Base-by-base conservation (phyloP, 2,797 vertebrate species). In the Ctenopoma multispine region DNA sequence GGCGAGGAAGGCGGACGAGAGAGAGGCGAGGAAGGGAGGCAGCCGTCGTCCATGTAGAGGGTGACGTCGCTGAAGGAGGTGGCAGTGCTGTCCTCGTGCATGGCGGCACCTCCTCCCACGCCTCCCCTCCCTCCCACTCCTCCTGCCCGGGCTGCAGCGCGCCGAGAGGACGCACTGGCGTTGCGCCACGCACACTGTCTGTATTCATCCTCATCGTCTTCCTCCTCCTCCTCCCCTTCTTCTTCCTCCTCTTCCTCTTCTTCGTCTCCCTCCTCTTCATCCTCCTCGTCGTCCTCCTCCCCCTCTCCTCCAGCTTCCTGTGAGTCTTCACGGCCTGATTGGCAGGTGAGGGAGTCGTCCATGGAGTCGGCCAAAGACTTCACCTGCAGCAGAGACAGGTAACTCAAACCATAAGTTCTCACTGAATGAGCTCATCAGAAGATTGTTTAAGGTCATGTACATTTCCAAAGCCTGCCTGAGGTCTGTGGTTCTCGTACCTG, bases 41-140 rank as follows among this genome's bases (percentile, higher is more conserved):
- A 89, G 15, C 92, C 94, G 23, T 98, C 96, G 8, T 97, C 96
- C 95, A 97, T 94, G 90, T 97, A 97, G 66, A 98, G 96, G 0
- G 97, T 97, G 80, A 97, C 95, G 7, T 97, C 96, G 7, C 96
- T 97, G 93, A 96, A 95, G 47, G 96, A 97, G 18, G 97, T 97
- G 79, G 96, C 95, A 0, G 96, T 96, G 87, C 96, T 97, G 92
- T 98, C 96, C 53, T 95, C 96, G 1, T 97, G 96, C 92, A 95
- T 95, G 84, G 95, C 93, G 56, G 92, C 77, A 63, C 87, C 94
- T 75, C 90, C 88, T 48, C 93, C 92, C 3, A 89, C 34, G 7
- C 94, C 94, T 65, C 92, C 78, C 73, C 81, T 90, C 69, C 85
- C 84, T 20, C 86, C 72, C 77, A 93, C 86, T 3, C 77, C 81